Conservation (phyloP, 64 coral and sea anemone genomes). For the Cladopsammia gracilis region DNA sequence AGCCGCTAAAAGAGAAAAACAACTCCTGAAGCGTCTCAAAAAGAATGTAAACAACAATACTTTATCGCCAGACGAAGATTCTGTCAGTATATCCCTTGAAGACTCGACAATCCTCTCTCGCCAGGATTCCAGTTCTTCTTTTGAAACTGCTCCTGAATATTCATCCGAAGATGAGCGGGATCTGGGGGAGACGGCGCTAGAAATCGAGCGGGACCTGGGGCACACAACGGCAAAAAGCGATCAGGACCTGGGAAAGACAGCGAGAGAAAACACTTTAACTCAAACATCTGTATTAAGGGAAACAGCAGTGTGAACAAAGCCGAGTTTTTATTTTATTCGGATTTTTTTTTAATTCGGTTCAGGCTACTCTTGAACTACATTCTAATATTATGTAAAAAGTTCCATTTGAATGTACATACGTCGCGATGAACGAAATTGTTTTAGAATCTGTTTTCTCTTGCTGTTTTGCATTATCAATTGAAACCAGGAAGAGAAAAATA, state of each 20-base stretch:
- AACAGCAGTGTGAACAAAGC: too few species aligned
- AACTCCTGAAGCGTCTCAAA: conserved; percentile 5
- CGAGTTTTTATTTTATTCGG: not conserved
- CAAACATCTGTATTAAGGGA: too few species aligned
- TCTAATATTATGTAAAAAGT: too few species aligned
- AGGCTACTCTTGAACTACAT: too few species aligned
- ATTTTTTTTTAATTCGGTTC: too few species aligned
- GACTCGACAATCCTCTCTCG: not conserved
- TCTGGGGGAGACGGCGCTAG: not conserved
- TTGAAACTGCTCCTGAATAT: conserved; percentile 29
- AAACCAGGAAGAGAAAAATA: too few species aligned
- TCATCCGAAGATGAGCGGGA: conserved; percentile 1
- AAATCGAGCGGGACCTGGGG: not conserved
- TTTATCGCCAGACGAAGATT: not conserved
- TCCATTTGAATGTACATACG: not conserved
- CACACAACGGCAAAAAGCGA: not conserved
- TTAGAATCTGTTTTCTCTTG: too few species aligned
- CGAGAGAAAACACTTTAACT: not conserved
- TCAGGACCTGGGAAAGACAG: not conserved
- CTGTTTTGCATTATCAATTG: too few species aligned
- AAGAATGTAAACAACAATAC: conserved; percentile 1
- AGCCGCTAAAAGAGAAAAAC: conserved; percentile 27
- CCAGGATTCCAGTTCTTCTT: not conserved
- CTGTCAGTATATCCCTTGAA: conserved; percentile 4
- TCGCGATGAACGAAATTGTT: not conserved